Percentiles rank a stretch among this genome's conserved stretches.
Conservation (phyloP, 2,888 invertebrate genomes). For the Drosophila paramelanica region DNA sequence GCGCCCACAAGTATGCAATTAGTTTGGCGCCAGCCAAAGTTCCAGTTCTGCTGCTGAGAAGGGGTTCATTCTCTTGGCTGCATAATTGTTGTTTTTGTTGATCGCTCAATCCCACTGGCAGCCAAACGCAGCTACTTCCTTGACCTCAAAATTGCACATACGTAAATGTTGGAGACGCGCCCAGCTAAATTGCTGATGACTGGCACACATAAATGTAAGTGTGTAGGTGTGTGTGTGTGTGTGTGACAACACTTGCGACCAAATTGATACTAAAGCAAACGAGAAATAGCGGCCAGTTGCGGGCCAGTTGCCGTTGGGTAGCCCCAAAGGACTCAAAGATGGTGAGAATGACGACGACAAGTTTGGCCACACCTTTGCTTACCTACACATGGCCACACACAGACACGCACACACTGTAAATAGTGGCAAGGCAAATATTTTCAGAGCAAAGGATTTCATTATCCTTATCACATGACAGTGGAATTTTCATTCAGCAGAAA, state of each 20-base stretch:
- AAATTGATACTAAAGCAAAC: conserved; percentile 73
- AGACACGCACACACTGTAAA: conserved; percentile 49
- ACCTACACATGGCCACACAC: conserved; percentile 53
- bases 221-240: conserved; percentile 13
- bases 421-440: conserved; percentile 77
- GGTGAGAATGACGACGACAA: conserved; percentile 45
- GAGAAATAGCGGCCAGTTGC: conserved; percentile 38
- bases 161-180: conserved; percentile 43
- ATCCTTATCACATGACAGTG: conserved; percentile 81
- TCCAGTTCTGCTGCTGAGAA: neutral
- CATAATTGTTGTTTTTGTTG: conserved; percentile 24
- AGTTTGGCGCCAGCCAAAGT: conserved; percentile 50
- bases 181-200: conserved; percentile 60
- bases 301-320: conserved; percentile 34
- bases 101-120: conserved; percentile 18
- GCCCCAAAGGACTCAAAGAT: conserved; percentile 71
- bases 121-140: conserved; percentile 66
- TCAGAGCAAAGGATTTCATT: conserved; percentile 83
- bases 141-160: conserved; percentile 69
- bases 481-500: conserved; percentile 57
- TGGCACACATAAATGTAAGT: conserved; percentile 23
- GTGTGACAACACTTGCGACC: conserved; percentile 67
- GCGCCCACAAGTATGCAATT: conserved; percentile 50
- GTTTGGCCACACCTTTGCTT: conserved; percentile 79
- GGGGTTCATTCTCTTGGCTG: conserved; percentile 17